phyloP scores from a whole-genome alignment of 2,113 vertebrate genomes.

The Anthoscopus minutus region DNA sequence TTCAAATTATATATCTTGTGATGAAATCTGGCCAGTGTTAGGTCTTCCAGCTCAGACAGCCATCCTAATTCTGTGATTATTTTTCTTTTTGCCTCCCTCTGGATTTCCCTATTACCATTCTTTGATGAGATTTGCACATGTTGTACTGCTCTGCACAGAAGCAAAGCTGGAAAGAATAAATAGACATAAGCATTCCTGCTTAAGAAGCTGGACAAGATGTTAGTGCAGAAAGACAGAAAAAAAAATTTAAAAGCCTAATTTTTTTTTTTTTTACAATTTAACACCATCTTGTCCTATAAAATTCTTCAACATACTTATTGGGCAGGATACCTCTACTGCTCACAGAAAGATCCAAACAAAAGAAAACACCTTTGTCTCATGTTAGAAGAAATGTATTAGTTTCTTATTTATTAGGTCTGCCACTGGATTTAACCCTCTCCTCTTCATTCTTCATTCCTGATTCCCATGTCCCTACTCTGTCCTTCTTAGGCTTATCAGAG shows the following conservation, averaged over 20 bases:
- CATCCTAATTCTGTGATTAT: background rate
- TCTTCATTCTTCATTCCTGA: background rate
- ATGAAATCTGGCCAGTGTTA: constrained; percentile 2
- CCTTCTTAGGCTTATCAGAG: background rate
- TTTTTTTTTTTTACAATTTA: background rate
- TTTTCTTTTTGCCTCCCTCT: background rate
- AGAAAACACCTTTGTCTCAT: background rate
- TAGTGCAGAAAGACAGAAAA: background rate
- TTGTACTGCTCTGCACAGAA: background rate
- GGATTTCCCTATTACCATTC: background rate
- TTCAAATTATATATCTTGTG: background rate
- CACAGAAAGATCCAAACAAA: background rate
- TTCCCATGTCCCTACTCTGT: background rate
- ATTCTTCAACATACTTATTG: background rate
- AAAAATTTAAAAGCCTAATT: too few species aligned
- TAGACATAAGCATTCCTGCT: background rate
- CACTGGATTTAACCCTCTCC: background rate
- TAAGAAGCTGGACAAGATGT: background rate
- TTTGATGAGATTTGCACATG: background rate
- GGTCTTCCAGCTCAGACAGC: background rate
- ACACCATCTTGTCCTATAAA: background rate
- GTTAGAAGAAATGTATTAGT: background rate
- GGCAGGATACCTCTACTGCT: background rate
- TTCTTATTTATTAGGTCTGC: background rate
- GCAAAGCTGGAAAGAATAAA: background rate